A percentile compares a stretch with the other conserved stretches of the same genome.
phyloP scores from a whole-genome alignment of 2,888 invertebrate species.

The Ellobium chinense region DNA sequence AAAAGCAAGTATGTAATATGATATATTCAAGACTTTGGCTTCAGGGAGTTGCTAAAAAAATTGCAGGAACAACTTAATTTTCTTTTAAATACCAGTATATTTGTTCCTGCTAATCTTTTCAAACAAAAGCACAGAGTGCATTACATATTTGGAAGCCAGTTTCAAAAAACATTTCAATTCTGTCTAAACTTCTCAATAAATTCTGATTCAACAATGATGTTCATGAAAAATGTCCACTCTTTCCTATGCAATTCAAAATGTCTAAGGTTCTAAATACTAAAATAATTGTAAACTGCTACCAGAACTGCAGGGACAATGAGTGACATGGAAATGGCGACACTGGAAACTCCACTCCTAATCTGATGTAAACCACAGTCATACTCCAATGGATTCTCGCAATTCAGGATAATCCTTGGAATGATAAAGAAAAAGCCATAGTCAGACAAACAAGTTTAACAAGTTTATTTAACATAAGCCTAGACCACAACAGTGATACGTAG shows the following conservation, averaged over 20 bases:
- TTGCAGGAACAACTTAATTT: no score
- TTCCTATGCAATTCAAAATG: not conserved
- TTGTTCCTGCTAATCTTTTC: no score
- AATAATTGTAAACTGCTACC: not conserved
- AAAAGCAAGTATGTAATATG: not conserved
- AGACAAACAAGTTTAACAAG: not conserved
- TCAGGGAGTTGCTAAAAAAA: not conserved
- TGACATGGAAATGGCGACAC: not conserved
- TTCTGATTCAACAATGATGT: no score
- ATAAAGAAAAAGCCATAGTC: not conserved
- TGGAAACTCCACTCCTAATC: constrained; percentile 8
- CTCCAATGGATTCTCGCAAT: not conserved
- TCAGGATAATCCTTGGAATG: constrained; percentile 6
- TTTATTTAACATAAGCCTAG: no score
- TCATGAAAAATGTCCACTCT: not conserved
- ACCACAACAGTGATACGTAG: no score
- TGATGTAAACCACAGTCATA: constrained; percentile 22
- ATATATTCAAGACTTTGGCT: not conserved
- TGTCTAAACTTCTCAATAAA: no score
- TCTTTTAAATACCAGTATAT: no score
- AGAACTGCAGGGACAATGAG: not conserved
- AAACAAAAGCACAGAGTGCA: no score
- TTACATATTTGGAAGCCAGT: no score
- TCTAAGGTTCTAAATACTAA: not conserved
- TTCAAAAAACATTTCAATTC: no score